Percentiles rank a stretch among this genome's conserved stretches.
Evolutionary conservation across 2,113 vertebrate species (phyloP).

Genomic region (Polyodon spathula): DNA sequence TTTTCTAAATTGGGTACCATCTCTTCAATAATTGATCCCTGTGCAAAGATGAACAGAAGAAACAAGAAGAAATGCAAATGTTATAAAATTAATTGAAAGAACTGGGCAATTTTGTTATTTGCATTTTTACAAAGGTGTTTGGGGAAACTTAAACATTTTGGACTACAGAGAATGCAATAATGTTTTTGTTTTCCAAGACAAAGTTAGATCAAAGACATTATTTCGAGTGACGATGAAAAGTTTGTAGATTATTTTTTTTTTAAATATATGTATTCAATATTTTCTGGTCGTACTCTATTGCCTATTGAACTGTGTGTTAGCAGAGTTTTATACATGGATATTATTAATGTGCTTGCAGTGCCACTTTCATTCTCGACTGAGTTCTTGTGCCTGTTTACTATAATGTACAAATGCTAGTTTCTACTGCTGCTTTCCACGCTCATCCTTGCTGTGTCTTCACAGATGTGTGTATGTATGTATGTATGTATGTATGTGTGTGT

Average conservation of each 20-base stretch:
- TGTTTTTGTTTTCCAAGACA: neutral
- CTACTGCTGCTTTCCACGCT: slow-evolving; percentile 13
- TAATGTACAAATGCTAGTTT: slow-evolving; percentile 19
- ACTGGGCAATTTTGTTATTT: slow-evolving; percentile 15
- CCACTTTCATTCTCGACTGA: slow-evolving; percentile 17
- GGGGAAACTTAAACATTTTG: slow-evolving; percentile 9
- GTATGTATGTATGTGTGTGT: slow-evolving; percentile 29
- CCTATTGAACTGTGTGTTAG: slow-evolving; percentile 6
- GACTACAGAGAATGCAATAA: slow-evolving; percentile 23
- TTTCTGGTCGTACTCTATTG: slow-evolving; percentile 14
- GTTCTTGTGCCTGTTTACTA: slow-evolving; percentile 31
- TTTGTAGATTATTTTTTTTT: slow-evolving; percentile 29
- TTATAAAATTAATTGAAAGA: slow-evolving; percentile 24
- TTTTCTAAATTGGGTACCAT: no score
- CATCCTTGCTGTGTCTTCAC: slow-evolving; percentile 25
- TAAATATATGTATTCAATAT: slow-evolving; percentile 14
- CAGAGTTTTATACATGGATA: slow-evolving; percentile 1
- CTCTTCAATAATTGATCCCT: no score
- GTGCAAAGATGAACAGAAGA: no score
- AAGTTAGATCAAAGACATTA: slow-evolving; percentile 12
- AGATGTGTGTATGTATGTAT: slow-evolving; percentile 37
- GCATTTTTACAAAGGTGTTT: neutral
- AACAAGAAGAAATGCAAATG: no score
- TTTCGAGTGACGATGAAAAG: slow-evolving; percentile 12
- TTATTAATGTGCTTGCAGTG: slow-evolving; percentile 15